A percentile compares a stretch with the other conserved stretches of the same genome.
Evolutionary conservation across 2,797 vertebrate species (phyloP).

Genomic region (Astyanax mexicanus): DNA sequence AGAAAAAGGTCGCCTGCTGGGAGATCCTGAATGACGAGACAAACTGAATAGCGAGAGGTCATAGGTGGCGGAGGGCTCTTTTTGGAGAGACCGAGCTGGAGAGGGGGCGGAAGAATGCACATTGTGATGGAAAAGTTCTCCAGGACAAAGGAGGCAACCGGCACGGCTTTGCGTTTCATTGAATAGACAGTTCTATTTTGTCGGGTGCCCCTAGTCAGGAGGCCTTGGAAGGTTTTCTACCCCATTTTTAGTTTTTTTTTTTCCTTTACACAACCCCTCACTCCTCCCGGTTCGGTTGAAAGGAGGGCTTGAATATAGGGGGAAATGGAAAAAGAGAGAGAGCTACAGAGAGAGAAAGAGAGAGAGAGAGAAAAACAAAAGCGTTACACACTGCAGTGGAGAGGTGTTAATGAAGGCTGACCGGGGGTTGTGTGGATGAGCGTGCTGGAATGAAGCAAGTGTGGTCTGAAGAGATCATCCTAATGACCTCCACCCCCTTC

Average conservation of each 20-base stretch:
- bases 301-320: conserved; percentile 39
- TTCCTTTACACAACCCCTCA: conserved; percentile 33
- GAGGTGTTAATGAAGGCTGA: conserved; percentile 41
- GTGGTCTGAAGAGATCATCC: conserved; percentile 37
- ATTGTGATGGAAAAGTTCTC: conserved; percentile 82
- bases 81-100: conserved; percentile 50
- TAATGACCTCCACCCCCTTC: conserved; percentile 53
- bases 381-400: neutral
- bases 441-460: conserved; percentile 57
- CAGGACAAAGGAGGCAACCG: conserved; percentile 76
- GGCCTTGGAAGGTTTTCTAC: conserved; percentile 75
- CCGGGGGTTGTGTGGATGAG: conserved; percentile 42
- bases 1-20: conserved; percentile 64
- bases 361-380: neutral
- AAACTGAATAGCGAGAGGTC: conserved; percentile 68
- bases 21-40: conserved; percentile 70
- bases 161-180: conserved; percentile 64
- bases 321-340: conserved; percentile 15
- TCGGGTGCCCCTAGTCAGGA: conserved; percentile 74
- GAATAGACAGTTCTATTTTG: conserved; percentile 78
- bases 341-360: too few relatives aligned
- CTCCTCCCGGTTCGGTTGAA: conserved; percentile 46
- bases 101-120: conserved; percentile 70
- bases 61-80: conserved; percentile 73
- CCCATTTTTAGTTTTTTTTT: conserved; percentile 54